Base-by-base conservation (phyloP, 1,140 invertebrate species). In the Paramacrobiotus metropolitanus region DNA sequence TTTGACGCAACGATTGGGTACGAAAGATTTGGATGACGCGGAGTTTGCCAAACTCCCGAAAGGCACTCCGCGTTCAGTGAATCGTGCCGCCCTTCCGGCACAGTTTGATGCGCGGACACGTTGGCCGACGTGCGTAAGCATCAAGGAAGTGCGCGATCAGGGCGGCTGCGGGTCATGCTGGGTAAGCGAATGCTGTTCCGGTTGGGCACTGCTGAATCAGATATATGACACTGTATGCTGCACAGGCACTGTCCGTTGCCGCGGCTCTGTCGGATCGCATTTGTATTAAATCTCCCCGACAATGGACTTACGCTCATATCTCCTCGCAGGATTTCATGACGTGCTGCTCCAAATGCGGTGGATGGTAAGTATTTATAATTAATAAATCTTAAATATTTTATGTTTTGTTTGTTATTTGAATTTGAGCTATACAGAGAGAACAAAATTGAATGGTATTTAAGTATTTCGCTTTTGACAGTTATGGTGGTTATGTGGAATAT, bases 381-480 rank as follows among this genome's bases (percentile, higher is more conserved):
- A 24, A 28, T 4, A 40, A 40, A 40, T 40, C n/a, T n/a, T n/a
- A 9, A 9, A 9, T 40, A 40, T n/a, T 40, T 40, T 40, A 40
- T 40, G 9, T 40, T 9, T 40, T n/a, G n/a, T 40, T n/a, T 40
- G 34, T 40, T n/a, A 9, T 9, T 40, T n/a, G n/a, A 40, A 9
- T 40, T 40, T 40, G 34, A 9, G 34, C 34, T 40, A 40, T 40
- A 21, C n/a, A n/a, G n/a, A n/a, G n/a, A n/a, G n/a, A n/a, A n/a
- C n/a, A n/a, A n/a, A n/a, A n/a, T n/a, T 31, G 66, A 65, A 31
- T 68, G 68, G 61, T 64, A 72, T 59, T 72, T 75, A 28, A 75
- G 75, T 9, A 74, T 70, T 64, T 72, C 73, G 28, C 61, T 65
- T 15, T 65, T 64, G n/a, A n/a, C n/a, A 29, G 75, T 75, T 18